Percentiles rank a stretch among this genome's conserved stretches.
Conservation (phyloP, 2,797 vertebrate genomes). For the Anolis apletophallus region DNA sequence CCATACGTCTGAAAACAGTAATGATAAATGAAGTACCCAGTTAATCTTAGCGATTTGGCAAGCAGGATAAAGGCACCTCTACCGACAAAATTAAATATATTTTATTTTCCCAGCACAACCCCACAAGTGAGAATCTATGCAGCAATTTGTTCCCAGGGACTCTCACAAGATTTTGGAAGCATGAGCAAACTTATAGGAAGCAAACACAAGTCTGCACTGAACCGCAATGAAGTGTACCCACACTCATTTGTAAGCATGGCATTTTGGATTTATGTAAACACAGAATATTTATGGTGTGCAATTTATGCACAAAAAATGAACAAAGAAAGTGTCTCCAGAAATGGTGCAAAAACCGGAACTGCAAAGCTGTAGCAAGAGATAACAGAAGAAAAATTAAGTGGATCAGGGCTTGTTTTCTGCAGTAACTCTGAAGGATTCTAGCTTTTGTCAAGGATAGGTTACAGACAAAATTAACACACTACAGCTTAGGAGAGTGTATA, state of each 20-base stretch:
- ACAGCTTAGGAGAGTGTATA: background rate
- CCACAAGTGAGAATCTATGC: background rate
- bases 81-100: background rate
- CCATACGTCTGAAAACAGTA: background rate
- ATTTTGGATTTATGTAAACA: slow-evolving; percentile 6
- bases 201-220: background rate
- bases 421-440: background rate
- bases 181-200: background rate
- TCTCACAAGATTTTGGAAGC: background rate
- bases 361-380: background rate
- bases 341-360: background rate
- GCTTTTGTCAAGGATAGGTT: background rate
- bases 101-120: background rate
- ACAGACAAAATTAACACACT: slow-evolving; percentile 15
- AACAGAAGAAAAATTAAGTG: background rate
- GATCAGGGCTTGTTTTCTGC: slow-evolving; percentile 25
- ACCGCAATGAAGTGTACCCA: background rate
- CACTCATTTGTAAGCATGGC: background rate
- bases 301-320: background rate
- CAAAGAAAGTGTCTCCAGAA: slow-evolving; percentile 6
- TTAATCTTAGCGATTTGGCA: background rate
- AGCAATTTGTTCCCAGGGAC: background rate
- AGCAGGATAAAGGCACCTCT: background rate
- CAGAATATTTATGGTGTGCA: background rate
- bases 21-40: background rate